phyloP scores from a whole-genome alignment of 2,797 vertebrate genomes.

The Dryobates pubescens region DNA sequence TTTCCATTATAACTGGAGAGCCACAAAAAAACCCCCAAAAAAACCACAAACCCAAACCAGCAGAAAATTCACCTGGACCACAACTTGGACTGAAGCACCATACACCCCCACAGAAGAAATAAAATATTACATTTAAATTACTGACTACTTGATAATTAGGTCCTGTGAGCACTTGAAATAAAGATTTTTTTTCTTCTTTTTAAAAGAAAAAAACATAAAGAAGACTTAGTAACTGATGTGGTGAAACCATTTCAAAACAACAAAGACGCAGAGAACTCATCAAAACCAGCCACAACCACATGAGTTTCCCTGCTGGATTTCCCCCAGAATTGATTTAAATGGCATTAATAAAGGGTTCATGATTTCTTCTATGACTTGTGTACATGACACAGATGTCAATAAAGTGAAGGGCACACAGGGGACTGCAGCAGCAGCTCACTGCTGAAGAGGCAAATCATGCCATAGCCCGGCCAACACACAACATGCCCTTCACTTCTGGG shows the following conservation, averaged over 20 bases:
- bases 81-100: neutral
- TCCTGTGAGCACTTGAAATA: neutral
- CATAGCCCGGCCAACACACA: accelerated
- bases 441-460: accelerated
- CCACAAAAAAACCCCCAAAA: neutral
- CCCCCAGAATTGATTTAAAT: neutral
- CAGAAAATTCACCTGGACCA: neutral
- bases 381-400: accelerated
- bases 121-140: neutral
- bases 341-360: accelerated
- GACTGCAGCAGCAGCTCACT: accelerated
- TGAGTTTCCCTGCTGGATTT: neutral
- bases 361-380: neutral
- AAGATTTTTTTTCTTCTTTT: neutral
- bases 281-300: accelerated
- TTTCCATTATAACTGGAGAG: neutral
- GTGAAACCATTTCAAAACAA: neutral
- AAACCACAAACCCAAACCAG: neutral
- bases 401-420: neutral
- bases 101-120: neutral
- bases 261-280: neutral
- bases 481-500: neutral
- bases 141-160: neutral
- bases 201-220: neutral
- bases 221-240: neutral